Evolutionary conservation across 2,797 vertebrate genomes (phyloP).

Genomic region (Gobio occitaniae): DNA sequence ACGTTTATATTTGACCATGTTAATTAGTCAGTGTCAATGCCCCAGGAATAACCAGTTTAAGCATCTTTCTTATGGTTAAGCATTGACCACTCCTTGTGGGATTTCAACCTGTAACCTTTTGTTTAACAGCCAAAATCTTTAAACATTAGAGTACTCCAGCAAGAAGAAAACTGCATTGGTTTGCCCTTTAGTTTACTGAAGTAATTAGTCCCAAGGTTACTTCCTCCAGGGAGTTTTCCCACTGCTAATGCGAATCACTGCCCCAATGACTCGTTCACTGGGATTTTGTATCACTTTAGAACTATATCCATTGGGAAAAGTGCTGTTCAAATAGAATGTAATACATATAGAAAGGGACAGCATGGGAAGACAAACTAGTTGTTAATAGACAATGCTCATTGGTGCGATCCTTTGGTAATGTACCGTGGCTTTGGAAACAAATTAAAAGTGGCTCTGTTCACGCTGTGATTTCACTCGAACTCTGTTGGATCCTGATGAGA

Average conservation of each 20-base stretch:
- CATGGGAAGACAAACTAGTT: not conserved
- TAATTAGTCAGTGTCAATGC: too few species aligned
- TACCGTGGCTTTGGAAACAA: not conserved
- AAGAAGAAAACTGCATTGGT: too few species aligned
- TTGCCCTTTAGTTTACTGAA: not conserved
- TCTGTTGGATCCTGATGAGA: too few species aligned
- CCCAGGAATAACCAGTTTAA: too few species aligned
- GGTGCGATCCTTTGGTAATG: not conserved
- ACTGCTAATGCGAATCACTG: not conserved
- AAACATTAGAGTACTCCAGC: too few species aligned
- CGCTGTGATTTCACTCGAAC: too few species aligned
- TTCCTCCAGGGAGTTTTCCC: constrained; percentile 1
- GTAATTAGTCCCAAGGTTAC: not conserved
- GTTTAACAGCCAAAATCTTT: too few species aligned
- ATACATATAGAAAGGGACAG: not conserved
- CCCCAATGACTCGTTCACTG: not conserved
- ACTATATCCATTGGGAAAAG: not conserved
- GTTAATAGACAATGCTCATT: not conserved
- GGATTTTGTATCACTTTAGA: not conserved
- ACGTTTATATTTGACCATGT: too few species aligned
- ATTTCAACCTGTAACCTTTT: too few species aligned
- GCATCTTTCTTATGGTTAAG: too few species aligned
- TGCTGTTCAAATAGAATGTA: not conserved
- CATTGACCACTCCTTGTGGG: too few species aligned
- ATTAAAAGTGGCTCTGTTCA: too few species aligned